Evolutionary conservation across 2,888 invertebrate species (phyloP), one percentile per base, ranked within the genome.

Genomic region (Bombylius major): DNA sequence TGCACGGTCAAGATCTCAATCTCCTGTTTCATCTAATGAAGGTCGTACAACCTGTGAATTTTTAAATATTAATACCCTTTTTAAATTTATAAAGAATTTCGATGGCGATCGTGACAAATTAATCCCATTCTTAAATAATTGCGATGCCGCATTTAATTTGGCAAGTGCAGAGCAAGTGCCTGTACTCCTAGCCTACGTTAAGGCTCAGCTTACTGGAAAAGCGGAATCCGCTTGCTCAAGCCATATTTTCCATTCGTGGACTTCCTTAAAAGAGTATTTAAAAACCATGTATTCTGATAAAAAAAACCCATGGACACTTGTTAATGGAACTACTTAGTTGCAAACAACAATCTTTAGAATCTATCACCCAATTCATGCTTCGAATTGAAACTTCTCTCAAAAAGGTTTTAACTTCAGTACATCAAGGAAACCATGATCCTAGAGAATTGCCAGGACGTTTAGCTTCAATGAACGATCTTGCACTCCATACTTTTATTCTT

Each of bases 381-480:
- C 45, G 53, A 11, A 36, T 56, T 11, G 50, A 56, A 53, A 47
- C 56, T 0, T 12, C 53, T 36, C 23, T 52, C 9, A 53, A 53
- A 56, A 6, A 47, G n/a, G 32, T 50, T 3, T 9, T 56, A 13
- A 47, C 45, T 23, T 53, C 52, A 9, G 45, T 46, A 14, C 51
- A 56, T 36, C 56, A 56, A 50, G 33, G 32, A 5, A 36, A 49
- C 9, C 46, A 53, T n/a, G 34, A 53, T 13, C 32, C 53, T 46
- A 11, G 13, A n/a, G 56, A 53, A 32, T 33, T 56, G 23, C 50
- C 50, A 7, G 53, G 53, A n/a, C 31, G 53, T 12, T 36, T 56
- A n/a, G 53, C 56, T n/a, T 45, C 56, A 31, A 53, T 53, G 53
- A 51, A 53, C n/a, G 53, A 56, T 31, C 50, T 56, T n/a, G 51